Evolutionary conservation across 64 coral and sea anemone genomes (phyloP).

Genomic region (Porites lutea): DNA sequence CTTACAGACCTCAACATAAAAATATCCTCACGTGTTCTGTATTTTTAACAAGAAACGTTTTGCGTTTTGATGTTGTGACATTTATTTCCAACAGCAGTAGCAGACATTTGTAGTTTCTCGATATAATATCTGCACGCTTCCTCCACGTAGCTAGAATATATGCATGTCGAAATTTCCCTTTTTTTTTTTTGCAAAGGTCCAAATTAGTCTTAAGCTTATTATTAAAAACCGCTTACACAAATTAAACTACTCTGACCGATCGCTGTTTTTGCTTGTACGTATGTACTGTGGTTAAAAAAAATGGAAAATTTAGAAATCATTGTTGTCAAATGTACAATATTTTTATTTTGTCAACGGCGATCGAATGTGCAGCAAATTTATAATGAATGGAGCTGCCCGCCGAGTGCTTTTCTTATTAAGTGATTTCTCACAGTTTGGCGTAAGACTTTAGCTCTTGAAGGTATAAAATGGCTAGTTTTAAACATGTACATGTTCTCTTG

Average conservation of each 20-base stretch:
- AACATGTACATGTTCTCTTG: background rate
- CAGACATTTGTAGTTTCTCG: background rate
- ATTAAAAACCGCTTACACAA: too few species aligned
- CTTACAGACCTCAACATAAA: too few species aligned
- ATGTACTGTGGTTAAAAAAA: background rate
- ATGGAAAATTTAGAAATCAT: background rate
- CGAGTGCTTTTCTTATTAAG: background rate
- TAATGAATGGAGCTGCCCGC: background rate
- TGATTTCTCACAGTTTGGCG: background rate
- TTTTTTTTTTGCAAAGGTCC: too few species aligned
- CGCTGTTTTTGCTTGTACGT: too few species aligned
- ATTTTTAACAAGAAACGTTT: background rate
- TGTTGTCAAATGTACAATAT: slow-evolving; percentile 6
- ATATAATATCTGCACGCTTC: background rate
- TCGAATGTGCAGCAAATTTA: background rate
- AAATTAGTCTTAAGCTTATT: too few species aligned
- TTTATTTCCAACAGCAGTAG: background rate
- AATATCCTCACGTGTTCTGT: background rate
- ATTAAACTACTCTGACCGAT: too few species aligned
- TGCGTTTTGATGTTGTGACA: background rate
- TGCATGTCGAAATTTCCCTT: background rate
- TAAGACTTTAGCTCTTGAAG: background rate
- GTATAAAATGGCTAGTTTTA: background rate
- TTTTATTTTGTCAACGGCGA: background rate
- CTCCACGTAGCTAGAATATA: background rate